Base-by-base conservation (phyloP, 2,888 invertebrate genomes). In the Epirrhoe tristata region DNA sequence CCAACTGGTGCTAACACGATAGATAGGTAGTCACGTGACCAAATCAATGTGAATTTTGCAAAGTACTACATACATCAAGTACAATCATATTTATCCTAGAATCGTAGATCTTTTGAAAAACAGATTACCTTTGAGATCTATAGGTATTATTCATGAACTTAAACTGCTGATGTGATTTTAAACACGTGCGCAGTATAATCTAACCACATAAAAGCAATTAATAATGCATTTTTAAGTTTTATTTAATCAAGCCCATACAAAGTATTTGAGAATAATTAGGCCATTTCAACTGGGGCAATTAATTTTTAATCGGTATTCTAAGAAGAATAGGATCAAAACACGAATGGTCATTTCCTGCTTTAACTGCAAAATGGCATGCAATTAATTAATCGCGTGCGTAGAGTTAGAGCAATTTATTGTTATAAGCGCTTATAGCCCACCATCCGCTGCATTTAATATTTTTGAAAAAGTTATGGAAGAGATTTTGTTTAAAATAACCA, bases 181-280 rank as follows among this genome's bases (percentile, higher is more conserved):
- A 60, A 55, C 71, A 75, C 72, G 74, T 63, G 71, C 55, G 57
- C 39, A 43, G 39, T 43, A 63, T 34, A 55, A 24, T 62, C 60
- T 59, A 56, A 63, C 69, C 8, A 6, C 16, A 39, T 43, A 31
- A 52, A 14, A 34, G 12, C 53, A 60, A 16, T 32, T 46, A 46
- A 32, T 48, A 54, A 61, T 32, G 60, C 6, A 46, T 46, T 54
- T 61, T 48, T 61, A 61, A 61, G 43, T 53, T 16, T 24, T 59
- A 52, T 59, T 59, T 59, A 59, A 59, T 51, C 36, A 36, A 24
- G n/a, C 10, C 12, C 7, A 58, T 48, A 16, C 32, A 34, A 58
- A 14, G 36, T 12, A 36, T 58, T 39, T 51, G 34, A n/a, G 4
- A 50, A 51, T 34, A 50, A 51, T 52, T 43, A 53, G 31, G 43